These are phyloP conservation scores for Plectrocnemia conspersa DNA, from an alignment of 1,140 invertebrate species.

Conservation along the genomic window DNA sequence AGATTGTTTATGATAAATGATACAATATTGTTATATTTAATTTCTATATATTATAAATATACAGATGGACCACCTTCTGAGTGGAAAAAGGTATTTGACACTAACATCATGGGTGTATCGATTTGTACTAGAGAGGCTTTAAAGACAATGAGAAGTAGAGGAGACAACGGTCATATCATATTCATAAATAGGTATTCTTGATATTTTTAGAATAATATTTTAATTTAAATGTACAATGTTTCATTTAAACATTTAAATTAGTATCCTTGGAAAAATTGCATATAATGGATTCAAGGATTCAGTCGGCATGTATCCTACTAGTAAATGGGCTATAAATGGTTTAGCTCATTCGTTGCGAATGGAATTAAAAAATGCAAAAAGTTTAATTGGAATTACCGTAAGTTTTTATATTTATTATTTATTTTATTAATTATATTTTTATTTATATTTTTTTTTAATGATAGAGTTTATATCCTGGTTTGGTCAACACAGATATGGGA, in stretches of 20 bases:
- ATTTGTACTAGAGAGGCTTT: constrained; percentile 56
- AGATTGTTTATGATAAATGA: too few relatives aligned
- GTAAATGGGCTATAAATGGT: background rate
- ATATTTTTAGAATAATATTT: too few relatives aligned
- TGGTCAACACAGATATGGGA: too few relatives aligned
- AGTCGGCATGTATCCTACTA: constrained; percentile 5
- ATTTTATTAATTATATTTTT: too few relatives aligned
- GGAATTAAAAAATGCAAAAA: background rate
- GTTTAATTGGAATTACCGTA: background rate
- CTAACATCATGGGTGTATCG: constrained; percentile 56
- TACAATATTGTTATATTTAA: too few relatives aligned
- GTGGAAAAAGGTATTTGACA: constrained; percentile 46
- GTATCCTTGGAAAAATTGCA: constrained; percentile 48
- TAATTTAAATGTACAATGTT: background rate
- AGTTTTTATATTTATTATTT: constrained; percentile 1
- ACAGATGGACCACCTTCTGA: constrained; percentile 16
- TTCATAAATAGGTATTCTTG: constrained; percentile 58
- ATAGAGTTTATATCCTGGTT: too few relatives aligned
- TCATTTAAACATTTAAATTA: constrained; percentile 32
- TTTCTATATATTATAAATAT: too few relatives aligned
- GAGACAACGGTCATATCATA: constrained; percentile 62
- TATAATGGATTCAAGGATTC: background rate
- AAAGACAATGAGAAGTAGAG: constrained; percentile 54
- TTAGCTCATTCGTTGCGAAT: background rate
- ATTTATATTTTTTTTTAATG: too few relatives aligned